A percentile compares a stretch with the other conserved stretches of the same genome.
Conservation (phyloP, 2,113 vertebrate species). For the Rattus rattus region DNA sequence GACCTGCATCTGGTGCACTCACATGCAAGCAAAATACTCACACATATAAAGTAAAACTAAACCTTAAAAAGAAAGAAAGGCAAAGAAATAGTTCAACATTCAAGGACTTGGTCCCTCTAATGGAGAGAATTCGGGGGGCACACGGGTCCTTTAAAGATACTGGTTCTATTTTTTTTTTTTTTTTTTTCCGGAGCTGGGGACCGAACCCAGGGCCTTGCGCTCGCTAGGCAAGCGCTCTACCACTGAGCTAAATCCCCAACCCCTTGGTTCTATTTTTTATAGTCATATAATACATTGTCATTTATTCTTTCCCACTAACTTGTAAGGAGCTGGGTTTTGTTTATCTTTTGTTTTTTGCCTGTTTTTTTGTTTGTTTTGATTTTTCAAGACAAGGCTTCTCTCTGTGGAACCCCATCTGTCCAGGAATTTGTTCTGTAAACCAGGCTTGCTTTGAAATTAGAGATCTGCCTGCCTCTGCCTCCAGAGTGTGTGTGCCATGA, state of each 20-base stretch:
- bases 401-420: neutral
- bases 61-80: neutral
- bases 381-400: neutral
- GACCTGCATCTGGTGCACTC: neutral
- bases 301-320: neutral
- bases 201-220: too few species aligned
- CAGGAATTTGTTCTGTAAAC: neutral
- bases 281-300: neutral
- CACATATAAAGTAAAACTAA: neutral
- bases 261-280: neutral
- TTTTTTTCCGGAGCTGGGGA: too few species aligned
- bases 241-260: too few species aligned
- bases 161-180: neutral
- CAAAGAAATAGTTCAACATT: neutral
- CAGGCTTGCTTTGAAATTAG: neutral
- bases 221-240: too few species aligned
- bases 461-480: neutral
- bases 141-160: neutral
- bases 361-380: neutral
- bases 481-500: neutral
- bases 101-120: neutral
- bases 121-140: neutral
- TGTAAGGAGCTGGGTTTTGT: neutral
- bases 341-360: neutral
- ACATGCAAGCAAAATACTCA: neutral